Conservation (phyloP, 2,113 vertebrate species). For the Labrus mixtus region DNA sequence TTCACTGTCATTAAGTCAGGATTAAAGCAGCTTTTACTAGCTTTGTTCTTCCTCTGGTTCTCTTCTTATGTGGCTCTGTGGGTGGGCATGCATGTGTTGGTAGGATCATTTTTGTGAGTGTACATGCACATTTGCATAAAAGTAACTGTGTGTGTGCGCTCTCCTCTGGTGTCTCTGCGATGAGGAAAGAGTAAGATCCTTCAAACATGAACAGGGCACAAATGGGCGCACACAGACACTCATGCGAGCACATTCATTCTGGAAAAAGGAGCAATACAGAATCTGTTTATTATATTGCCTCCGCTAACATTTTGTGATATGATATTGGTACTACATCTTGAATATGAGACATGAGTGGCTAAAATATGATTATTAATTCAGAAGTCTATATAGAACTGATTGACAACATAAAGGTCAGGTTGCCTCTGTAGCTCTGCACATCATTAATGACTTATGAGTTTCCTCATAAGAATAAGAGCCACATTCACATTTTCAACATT, state of each 20-base stretch:
- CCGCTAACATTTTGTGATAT: not conserved
- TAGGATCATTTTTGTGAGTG: constrained; percentile 8
- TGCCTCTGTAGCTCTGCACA: constrained; percentile 9
- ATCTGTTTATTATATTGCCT: constrained; percentile 2
- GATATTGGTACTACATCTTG: constrained; percentile 27
- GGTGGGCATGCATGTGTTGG: constrained; percentile 34
- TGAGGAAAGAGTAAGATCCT: constrained; percentile 3
- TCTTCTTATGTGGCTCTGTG: constrained; percentile 40
- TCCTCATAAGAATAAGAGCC: constrained; percentile 59
- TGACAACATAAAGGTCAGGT: constrained; percentile 48
- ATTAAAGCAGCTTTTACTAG: constrained; percentile 66
- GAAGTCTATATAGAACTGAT: constrained; percentile 11
- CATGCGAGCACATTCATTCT: constrained; percentile 4
- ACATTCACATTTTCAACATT: constrained; percentile 38
- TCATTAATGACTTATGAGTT: constrained; percentile 48
- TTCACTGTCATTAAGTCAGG: constrained; percentile 53
- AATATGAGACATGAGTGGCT: constrained; percentile 19
- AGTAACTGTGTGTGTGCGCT: not conserved
- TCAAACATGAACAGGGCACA: constrained; percentile 19
- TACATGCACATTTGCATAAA: not conserved
- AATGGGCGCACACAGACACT: constrained; percentile 14
- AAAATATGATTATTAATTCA: constrained; percentile 43
- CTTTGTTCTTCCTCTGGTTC: constrained; percentile 59
- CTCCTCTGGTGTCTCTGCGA: constrained; percentile 38
- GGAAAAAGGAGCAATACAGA: constrained; percentile 1